Conservation (phyloP, 2,797 vertebrate genomes). For the Typhlichthys eigenmanni region DNA sequence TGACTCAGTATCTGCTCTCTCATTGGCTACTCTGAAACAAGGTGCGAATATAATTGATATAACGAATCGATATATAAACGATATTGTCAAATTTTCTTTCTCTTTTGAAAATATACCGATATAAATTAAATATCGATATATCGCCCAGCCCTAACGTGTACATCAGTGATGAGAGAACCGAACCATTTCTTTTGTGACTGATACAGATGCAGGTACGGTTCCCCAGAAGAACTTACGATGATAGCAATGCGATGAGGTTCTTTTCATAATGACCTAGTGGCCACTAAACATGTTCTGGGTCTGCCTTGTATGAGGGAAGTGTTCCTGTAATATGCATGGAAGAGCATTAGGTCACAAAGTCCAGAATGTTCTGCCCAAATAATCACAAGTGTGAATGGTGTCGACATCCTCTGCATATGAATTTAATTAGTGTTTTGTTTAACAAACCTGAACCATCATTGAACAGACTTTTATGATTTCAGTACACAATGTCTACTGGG, state of each 20-base stretch:
- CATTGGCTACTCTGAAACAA: too few species aligned
- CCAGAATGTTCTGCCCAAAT: neutral
- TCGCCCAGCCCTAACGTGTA: too few species aligned
- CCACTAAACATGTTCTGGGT: neutral
- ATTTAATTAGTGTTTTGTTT: neutral
- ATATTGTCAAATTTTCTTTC: too few species aligned
- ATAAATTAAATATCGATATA: too few species aligned
- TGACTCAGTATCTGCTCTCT: too few species aligned
- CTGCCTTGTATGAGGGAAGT: neutral
- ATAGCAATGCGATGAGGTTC: neutral
- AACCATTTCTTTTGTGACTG: too few species aligned
- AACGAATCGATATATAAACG: too few species aligned
- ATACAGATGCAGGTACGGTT: too few species aligned
- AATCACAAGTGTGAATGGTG: neutral
- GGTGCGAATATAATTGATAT: too few species aligned
- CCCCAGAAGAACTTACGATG: too few species aligned
- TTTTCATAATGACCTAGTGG: neutral
- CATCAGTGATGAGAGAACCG: too few species aligned
- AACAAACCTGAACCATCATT: neutral
- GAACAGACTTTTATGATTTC: neutral
- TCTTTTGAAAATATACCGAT: too few species aligned
- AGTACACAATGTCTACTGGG: neutral
- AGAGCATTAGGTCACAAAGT: neutral
- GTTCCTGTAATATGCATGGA: neutral
- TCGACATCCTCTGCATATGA: neutral